Base-by-base conservation (phyloP, 2,797 vertebrate genomes). In the Craterocephalus amniculus region DNA sequence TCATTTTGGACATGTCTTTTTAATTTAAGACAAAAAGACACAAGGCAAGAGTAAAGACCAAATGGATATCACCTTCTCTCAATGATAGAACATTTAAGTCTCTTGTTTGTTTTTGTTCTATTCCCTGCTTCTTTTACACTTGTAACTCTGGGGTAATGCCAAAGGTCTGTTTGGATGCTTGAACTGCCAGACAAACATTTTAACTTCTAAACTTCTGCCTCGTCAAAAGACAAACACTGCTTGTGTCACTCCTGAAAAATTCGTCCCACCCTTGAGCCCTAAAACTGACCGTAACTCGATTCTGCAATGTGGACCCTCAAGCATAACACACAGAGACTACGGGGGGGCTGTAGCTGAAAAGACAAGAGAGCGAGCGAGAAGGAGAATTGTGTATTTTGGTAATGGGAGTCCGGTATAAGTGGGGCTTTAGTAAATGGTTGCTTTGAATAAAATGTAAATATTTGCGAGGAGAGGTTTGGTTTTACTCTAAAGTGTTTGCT, bases 191-290 rank as follows among this genome's bases (percentile, higher is more conserved):
- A 67, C n/a, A 76, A 58, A 68, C 67, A 34, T 34, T 34, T 79
- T 78, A 74, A 55, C 62, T 63, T 72, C 61, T 67, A 81, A 56
- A 52, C 55, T 62, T 29, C 18, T 63, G 48, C 27, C 67, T 76
- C 77, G 55, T 77, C 70, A 40, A 64, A 43, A 58, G 52, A 63
- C 45, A 61, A 67, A 38, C 63, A 48, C 18, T 43, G 61, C 74
- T 86, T 87, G 84, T 87, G 84, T 90, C 90, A 88, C 58, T 64
- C 31, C 70, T 76, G 71, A 89, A 90, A 83, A 66, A 88, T 87
- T 58, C 26, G 32, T 71, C 66, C 69, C 64, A 70, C 78, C 85
- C 69, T 68, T 14, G 24, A 77, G 87, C 83, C 78, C 80, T 56
- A 71, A 86, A 76, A 76, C 83, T 66, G 69, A 83, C 74, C 68